Percentiles rank a stretch among this genome's conserved stretches.
Conservation (phyloP, 2,888 invertebrate species). For the Sepiola atlantica region DNA sequence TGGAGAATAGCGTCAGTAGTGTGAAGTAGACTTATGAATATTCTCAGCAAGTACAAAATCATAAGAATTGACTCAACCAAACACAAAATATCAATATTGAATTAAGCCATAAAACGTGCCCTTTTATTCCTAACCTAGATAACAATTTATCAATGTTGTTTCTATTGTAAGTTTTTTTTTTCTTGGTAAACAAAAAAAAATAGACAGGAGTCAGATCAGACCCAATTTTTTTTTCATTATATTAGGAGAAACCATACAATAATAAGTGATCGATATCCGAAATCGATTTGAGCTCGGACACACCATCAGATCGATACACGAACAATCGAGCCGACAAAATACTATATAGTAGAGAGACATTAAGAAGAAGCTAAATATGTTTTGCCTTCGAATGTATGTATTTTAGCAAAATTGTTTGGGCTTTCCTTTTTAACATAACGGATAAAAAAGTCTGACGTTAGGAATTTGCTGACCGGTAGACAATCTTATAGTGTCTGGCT, state of each 20-base stretch:
- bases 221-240: not conserved
- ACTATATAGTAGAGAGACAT: not conserved
- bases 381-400: not conserved
- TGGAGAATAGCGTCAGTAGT: not conserved
- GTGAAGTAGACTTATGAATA: not conserved
- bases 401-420: not conserved
- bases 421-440: not conserved
- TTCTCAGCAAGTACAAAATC: not conserved
- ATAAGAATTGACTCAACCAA: not conserved
- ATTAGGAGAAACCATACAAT: not conserved
- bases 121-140: not conserved
- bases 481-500: not conserved
- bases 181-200: not conserved
- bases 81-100: not conserved
- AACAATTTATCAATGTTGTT: not conserved
- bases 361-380: not conserved
- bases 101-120: not conserved
- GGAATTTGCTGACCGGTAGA: not conserved
- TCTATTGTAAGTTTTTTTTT: not conserved
- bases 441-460: not conserved
- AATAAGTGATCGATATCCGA: not conserved
- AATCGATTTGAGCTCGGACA: not conserved
- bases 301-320: not conserved
- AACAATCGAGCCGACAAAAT: slow-evolving; percentile 20
- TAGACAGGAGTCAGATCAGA: not conserved